These are phyloP conservation scores for Anarsia innoxiella DNA, from an alignment of 2,888 invertebrate species.

Conservation along the genomic window DNA sequence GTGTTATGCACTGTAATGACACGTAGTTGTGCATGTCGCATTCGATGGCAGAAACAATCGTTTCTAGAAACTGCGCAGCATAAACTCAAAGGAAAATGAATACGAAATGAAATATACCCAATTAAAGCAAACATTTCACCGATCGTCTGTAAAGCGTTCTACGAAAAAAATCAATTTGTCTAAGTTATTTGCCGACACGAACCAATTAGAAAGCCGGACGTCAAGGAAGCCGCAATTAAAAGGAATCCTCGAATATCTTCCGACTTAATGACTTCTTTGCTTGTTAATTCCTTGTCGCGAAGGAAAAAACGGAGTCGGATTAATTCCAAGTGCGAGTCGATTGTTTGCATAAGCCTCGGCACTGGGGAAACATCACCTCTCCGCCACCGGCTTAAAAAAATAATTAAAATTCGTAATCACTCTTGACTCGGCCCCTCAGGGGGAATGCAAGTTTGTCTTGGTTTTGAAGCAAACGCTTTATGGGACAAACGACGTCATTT, in stretches of 20 bases:
- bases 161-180: slow-evolving; percentile 53
- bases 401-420: slow-evolving; percentile 76
- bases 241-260: slow-evolving; percentile 71
- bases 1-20: slow-evolving; percentile 62
- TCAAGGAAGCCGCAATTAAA: slow-evolving; percentile 71
- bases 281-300: slow-evolving; percentile 74
- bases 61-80: slow-evolving; percentile 8
- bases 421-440: slow-evolving; percentile 66
- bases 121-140: slow-evolving; percentile 16
- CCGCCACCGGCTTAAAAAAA: slow-evolving; percentile 75
- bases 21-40: slow-evolving; percentile 43
- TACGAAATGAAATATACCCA: slow-evolving; percentile 8
- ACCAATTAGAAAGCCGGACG: slow-evolving; percentile 69
- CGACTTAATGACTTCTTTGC: slow-evolving; percentile 75
- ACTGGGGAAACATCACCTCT: slow-evolving; percentile 71
- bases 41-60: slow-evolving; percentile 21
- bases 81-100: slow-evolving; percentile 4
- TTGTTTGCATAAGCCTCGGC: slow-evolving; percentile 73
- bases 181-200: slow-evolving; percentile 56
- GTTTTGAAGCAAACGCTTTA: slow-evolving; percentile 33
- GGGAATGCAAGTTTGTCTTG: slow-evolving; percentile 46
- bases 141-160: slow-evolving; percentile 23
- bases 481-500: slow-evolving; percentile 27
- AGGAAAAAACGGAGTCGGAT: slow-evolving; percentile 67
- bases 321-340: slow-evolving; percentile 75